Conservation (phyloP, 2,888 invertebrate species). For the Cryptus armator region DNA sequence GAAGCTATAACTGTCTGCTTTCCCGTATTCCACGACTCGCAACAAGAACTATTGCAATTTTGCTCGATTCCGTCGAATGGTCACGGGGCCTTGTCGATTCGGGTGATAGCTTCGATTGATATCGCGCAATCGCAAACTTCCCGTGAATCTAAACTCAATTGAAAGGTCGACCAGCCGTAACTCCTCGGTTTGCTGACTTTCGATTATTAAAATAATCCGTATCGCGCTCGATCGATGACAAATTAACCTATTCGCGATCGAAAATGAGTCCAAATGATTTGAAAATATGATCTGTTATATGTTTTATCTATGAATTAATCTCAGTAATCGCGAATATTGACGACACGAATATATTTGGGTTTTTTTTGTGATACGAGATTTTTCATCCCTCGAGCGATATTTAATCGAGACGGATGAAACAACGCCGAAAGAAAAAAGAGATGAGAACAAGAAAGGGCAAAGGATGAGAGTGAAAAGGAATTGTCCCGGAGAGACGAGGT, state of each 20-base stretch:
- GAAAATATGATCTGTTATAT: no score
- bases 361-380: background rate
- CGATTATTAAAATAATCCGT: slow-evolving; percentile 42
- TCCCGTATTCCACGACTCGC: slow-evolving; percentile 40
- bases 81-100: background rate
- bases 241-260: slow-evolving; percentile 58
- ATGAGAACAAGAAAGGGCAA: slow-evolving; percentile 36
- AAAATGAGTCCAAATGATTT: slow-evolving; percentile 21
- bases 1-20: slow-evolving; percentile 20
- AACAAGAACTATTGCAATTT: slow-evolving; percentile 54
- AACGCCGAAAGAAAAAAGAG: background rate
- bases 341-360: background rate
- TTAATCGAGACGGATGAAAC: background rate
- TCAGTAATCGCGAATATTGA: background rate
- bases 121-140: slow-evolving; percentile 41
- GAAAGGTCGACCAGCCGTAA: slow-evolving; percentile 14
- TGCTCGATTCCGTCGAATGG: slow-evolving; percentile 8
- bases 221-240: slow-evolving; percentile 40
- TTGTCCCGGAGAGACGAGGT: background rate
- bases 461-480: slow-evolving; percentile 47
- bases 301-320: no score
- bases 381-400: background rate
- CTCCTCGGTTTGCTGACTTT: slow-evolving; percentile 22
- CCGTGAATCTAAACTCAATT: slow-evolving; percentile 48
- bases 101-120: slow-evolving; percentile 33